These are phyloP conservation scores for Lethocerus indicus DNA, from an alignment of 1,140 invertebrate species.

Conservation along the genomic window DNA sequence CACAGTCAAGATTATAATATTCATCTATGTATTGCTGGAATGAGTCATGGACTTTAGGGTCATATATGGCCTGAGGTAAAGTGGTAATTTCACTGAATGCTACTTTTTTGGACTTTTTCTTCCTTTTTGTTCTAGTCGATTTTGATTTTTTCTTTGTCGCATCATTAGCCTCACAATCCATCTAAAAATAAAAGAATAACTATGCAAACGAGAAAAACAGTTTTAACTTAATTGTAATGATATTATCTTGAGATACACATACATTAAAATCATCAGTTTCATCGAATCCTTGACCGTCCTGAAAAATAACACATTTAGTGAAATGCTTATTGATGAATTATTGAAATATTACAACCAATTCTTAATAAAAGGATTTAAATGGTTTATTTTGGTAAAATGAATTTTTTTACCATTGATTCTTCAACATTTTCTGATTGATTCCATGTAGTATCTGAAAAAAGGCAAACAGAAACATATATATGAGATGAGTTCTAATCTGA, in stretches of 20 bases:
- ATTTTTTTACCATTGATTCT: too few species aligned
- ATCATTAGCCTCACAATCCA: slow-evolving; percentile 13
- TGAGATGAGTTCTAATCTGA: too few species aligned
- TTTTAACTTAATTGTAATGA: too few species aligned
- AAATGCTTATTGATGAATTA: too few species aligned
- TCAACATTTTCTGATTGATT: too few species aligned
- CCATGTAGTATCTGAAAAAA: too few species aligned
- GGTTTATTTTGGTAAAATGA: too few species aligned
- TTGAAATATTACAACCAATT: too few species aligned
- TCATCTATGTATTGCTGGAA: slow-evolving; percentile 85
- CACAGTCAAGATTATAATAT: slow-evolving; percentile 86
- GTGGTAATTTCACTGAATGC: slow-evolving; percentile 16
- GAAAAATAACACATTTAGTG: neutral
- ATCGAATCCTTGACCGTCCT: neutral
- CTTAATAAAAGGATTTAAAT: too few species aligned
- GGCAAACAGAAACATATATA: too few species aligned
- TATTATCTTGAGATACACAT: too few species aligned
- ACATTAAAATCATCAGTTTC: slow-evolving; percentile 4
- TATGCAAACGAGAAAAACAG: slow-evolving; percentile 4
- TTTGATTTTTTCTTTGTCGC: slow-evolving; percentile 7
- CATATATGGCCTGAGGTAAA: slow-evolving; percentile 38
- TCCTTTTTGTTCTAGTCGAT: slow-evolving; percentile 12
- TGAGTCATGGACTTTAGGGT: slow-evolving; percentile 52
- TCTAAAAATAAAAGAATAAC: too few species aligned
- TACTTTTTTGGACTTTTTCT: slow-evolving; percentile 28